Evolutionary conservation across 2,113 vertebrate species (phyloP), one percentile per base, ranked within the genome.

Genomic region (Lanius collurio): DNA sequence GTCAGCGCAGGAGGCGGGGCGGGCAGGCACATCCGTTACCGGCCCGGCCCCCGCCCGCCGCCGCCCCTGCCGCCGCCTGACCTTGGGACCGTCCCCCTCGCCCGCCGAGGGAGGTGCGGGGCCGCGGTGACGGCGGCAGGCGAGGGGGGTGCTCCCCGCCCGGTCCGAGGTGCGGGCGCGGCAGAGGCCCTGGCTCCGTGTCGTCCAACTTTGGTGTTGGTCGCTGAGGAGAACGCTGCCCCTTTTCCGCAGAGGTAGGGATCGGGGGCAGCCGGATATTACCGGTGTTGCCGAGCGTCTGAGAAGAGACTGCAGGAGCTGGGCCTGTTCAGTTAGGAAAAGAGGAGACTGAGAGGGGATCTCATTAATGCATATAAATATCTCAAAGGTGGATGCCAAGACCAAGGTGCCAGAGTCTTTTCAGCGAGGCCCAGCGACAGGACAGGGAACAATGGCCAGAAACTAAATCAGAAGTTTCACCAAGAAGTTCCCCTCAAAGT

Each of bases 161-260:
- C 11, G 52, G 30, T n/a, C 15, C 18, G 9, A 2, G 55, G 23
- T 3, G n/a, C 9, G n/a, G 28, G 33, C 3, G 23, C 5, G 15
- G 24, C 13, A 12, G 12, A 1, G 20, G 24, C 7, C 4, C n/a
- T 5, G 16, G 7, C 2, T 42, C 3, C 6, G 19, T 22, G 3
- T 13, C 19, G 17, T 17, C 10, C 4, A 0, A 1, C 23, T 87
- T 39, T 1, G 20, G 21, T 5, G 18, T 5, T 47, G 46, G 44
- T 35, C 5, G 35, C 71, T 16, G 63, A 7, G 39, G 49, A 23
- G 39, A 6, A 6, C 2, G 2, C 39, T 19, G 60, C 30, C 24
- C 20, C 15, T 7, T 2, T 2, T 1, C 3, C 2, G 1, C 24
- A 5, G 57, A 5, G 18, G 8, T 1, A 1, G 73, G 27, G 30